These are phyloP conservation scores for Carterocephalus palaemon DNA, from an alignment of 2,888 invertebrate genomes.

Conservation along the genomic window DNA sequence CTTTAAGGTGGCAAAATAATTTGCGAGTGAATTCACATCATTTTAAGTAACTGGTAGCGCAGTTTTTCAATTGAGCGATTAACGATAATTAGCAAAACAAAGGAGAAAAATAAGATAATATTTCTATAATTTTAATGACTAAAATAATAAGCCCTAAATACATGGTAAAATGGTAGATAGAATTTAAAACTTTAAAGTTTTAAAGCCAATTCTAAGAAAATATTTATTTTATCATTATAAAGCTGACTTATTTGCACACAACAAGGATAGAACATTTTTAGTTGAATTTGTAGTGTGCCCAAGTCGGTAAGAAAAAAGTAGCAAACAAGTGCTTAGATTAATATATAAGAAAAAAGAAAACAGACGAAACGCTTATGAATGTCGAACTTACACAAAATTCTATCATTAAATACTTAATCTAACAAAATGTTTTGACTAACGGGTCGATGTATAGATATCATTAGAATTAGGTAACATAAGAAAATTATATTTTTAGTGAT, in stretches of 20 bases:
- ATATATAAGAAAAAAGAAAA: slow-evolving; percentile 22
- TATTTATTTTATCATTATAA: background rate
- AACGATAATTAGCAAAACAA: slow-evolving; percentile 10
- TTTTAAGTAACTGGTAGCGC: slow-evolving; percentile 12
- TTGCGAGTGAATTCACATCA: slow-evolving; percentile 7
- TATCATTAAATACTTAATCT: slow-evolving; percentile 71
- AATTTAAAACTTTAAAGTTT: too few species aligned
- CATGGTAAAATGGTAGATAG: too few species aligned
- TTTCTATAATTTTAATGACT: slow-evolving; percentile 17
- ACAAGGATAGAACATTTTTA: slow-evolving; percentile 10
- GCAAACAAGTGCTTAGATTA: slow-evolving; percentile 22
- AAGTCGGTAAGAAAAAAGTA: slow-evolving; percentile 15
- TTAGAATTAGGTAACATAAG: slow-evolving; percentile 21
- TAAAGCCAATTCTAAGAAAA: slow-evolving; percentile 2
- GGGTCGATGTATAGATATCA: slow-evolving; percentile 62
- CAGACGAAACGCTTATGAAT: slow-evolving; percentile 23
- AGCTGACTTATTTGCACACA: slow-evolving; percentile 14
- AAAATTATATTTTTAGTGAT: slow-evolving; percentile 18
- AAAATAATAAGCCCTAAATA: too few species aligned
- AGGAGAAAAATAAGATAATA: slow-evolving; percentile 12
- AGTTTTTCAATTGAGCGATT: slow-evolving; percentile 18
- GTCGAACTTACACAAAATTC: slow-evolving; percentile 39
- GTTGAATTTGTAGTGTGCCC: slow-evolving; percentile 13
- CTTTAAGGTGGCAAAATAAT: slow-evolving; percentile 4
- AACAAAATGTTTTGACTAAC: slow-evolving; percentile 71